These are phyloP conservation scores for Coenonympha arcania DNA, from an alignment of 2,888 invertebrate species.

Conservation along the genomic window DNA sequence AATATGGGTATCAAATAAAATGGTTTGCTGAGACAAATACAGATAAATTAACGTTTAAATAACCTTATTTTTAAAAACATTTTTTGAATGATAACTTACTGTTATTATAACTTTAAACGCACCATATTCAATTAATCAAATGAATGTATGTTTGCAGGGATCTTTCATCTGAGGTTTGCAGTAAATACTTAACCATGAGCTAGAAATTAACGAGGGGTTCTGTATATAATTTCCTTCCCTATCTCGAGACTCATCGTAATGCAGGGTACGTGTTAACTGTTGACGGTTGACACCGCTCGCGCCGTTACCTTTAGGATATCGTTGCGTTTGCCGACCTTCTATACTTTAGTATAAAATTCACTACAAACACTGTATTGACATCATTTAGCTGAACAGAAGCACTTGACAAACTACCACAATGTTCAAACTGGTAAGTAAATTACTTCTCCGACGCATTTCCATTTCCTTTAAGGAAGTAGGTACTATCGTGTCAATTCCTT, in stretches of 20 bases:
- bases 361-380: slow-evolving; percentile 25
- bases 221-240: slow-evolving; percentile 22
- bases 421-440: slow-evolving; percentile 38
- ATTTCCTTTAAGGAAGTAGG: too few relatives aligned
- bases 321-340: slow-evolving; percentile 44
- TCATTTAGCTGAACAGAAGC: slow-evolving; percentile 42
- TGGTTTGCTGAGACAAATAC: too few relatives aligned
- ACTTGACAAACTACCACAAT: slow-evolving; percentile 30
- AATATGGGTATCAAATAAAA: too few relatives aligned
- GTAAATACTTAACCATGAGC: slow-evolving; percentile 1
- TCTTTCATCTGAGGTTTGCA: too few relatives aligned
- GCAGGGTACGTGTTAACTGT: slow-evolving; percentile 32
- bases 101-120: too few relatives aligned
- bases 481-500: too few relatives aligned
- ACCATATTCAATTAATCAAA: too few relatives aligned
- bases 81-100: too few relatives aligned
- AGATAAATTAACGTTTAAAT: too few relatives aligned
- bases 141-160: too few relatives aligned
- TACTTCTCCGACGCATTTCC: not conserved
- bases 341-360: slow-evolving; percentile 41
- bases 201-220: not conserved
- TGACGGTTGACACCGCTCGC: slow-evolving; percentile 24
- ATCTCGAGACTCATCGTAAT: slow-evolving; percentile 33
- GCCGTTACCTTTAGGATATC: slow-evolving; percentile 25
- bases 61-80: too few relatives aligned